Conservation (phyloP, 2,797 vertebrate genomes). For the Urosaurus nigricauda region DNA sequence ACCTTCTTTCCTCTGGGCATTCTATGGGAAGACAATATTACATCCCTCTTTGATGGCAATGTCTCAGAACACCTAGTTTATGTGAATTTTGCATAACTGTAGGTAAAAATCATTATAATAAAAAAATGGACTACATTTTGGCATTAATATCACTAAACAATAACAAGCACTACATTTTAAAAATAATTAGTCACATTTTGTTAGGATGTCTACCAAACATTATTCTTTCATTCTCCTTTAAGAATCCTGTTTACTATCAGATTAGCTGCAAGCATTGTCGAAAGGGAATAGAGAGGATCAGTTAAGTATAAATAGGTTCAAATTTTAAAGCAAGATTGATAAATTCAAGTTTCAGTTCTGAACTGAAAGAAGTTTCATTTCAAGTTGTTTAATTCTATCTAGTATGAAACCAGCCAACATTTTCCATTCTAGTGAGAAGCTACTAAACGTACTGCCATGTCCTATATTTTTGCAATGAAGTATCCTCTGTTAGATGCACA, state of each 20-base stretch:
- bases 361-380: background rate
- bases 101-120: constrained; percentile 1
- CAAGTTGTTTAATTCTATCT: background rate
- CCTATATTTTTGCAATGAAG: background rate
- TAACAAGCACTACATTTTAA: background rate
- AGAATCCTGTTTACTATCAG: background rate
- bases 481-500: background rate
- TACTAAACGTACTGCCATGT: background rate
- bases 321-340: background rate
- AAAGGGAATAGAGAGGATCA: background rate
- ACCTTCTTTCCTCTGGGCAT: background rate
- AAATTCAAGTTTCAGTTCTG: no score
- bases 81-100: background rate
- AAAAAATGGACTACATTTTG: background rate
- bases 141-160: background rate
- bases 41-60: background rate
- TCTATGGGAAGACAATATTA: background rate
- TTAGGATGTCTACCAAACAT: background rate
- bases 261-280: background rate
- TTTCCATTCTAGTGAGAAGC: constrained; percentile 23
- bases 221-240: background rate
- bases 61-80: background rate
- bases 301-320: background rate
- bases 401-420: constrained; percentile 21
- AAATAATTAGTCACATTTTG: constrained; percentile 17